These are phyloP conservation scores for Sapajus apella DNA, from an alignment of 2,113 vertebrate genomes.

Conservation along the genomic window DNA sequence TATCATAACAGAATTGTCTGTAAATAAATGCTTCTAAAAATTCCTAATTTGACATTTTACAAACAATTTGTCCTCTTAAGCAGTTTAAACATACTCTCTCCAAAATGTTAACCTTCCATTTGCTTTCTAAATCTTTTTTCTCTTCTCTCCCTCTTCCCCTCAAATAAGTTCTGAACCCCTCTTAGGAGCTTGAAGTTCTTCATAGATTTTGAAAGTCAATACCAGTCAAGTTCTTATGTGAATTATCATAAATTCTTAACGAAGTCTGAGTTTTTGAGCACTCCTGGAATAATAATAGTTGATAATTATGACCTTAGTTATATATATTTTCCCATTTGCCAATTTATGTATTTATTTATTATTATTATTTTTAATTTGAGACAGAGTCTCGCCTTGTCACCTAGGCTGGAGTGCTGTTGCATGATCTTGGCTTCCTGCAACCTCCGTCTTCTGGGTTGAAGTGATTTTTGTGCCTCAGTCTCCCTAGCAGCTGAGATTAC, in stretches of 20 bases:
- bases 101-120: constrained; percentile 1
- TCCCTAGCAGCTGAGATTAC: too few relatives aligned
- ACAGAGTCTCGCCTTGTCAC: too few relatives aligned
- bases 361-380: too few relatives aligned
- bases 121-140: neutral
- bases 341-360: neutral
- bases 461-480: too few relatives aligned
- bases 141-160: neutral
- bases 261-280: constrained; percentile 29
- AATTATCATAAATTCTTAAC: constrained; percentile 40
- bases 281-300: neutral
- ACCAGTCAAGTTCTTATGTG: neutral
- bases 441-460: too few relatives aligned
- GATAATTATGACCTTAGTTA: neutral
- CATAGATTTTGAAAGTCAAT: neutral
- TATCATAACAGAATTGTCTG: constrained; percentile 53
- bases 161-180: neutral
- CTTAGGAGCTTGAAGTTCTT: neutral
- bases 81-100: constrained; percentile 22
- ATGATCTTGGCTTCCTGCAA: too few relatives aligned
- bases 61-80: constrained; percentile 63
- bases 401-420: too few relatives aligned
- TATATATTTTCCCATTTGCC: neutral
- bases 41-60: constrained; percentile 54
- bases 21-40: constrained; percentile 64